Percentiles rank a stretch among this genome's conserved stretches.
Conservation (phyloP, 2,888 invertebrate species). For the Mimas tiliae region DNA sequence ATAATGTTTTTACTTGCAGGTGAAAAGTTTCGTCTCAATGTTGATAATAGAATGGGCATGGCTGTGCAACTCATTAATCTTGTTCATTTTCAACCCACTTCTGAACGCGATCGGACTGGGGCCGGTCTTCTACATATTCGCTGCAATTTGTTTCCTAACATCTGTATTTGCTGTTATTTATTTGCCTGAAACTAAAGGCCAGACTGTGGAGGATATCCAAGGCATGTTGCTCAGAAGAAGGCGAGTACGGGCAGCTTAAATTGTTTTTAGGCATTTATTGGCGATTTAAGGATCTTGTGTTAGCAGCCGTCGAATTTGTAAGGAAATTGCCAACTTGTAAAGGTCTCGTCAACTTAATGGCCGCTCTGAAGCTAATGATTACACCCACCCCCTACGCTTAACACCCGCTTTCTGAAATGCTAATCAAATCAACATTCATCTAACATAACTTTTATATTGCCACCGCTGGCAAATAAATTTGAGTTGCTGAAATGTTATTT, state of each 20-base stretch:
- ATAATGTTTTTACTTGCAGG: slow-evolving; percentile 42
- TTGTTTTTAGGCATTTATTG: not conserved
- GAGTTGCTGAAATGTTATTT: too few species aligned
- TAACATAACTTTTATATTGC: too few species aligned
- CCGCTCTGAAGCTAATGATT: too few species aligned
- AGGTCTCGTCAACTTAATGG: too few species aligned
- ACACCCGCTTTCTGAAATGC: too few species aligned
- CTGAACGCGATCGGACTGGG: slow-evolving; percentile 57
- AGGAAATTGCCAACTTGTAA: too few species aligned
- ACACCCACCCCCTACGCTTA: too few species aligned
- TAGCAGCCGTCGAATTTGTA: too few species aligned
- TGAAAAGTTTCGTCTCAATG: slow-evolving; percentile 59
- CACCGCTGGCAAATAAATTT: too few species aligned
- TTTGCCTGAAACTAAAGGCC: slow-evolving; percentile 62
- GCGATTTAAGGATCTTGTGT: not conserved
- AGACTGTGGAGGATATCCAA: slow-evolving; percentile 58
- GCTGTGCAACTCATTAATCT: slow-evolving; percentile 60
- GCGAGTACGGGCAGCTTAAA: not conserved
- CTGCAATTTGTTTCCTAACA: slow-evolving; percentile 50
- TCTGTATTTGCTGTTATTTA: slow-evolving; percentile 47
- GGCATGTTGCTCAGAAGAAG: slow-evolving; percentile 22
- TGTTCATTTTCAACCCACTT: slow-evolving; percentile 63
- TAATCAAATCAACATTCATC: too few species aligned
- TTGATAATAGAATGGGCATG: slow-evolving; percentile 61
- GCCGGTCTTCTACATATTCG: slow-evolving; percentile 64